Evolutionary conservation across 2,113 vertebrate species (phyloP), one percentile per base, ranked within the genome.

Genomic region (Octodon degus): DNA sequence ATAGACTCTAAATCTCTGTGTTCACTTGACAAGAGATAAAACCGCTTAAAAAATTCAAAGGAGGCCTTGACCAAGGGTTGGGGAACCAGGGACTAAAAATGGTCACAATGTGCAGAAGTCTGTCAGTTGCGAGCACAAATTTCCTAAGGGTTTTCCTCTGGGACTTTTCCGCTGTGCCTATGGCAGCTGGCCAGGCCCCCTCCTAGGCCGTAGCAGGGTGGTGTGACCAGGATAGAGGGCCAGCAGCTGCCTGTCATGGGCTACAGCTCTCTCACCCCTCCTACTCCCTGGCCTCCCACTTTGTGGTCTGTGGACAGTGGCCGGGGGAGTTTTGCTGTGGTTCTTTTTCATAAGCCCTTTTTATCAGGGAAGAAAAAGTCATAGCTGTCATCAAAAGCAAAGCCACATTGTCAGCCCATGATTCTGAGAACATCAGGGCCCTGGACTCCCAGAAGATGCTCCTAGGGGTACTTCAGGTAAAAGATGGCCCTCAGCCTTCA

Each of bases 11-110:
- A 87, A 83, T 84, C 50, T 24, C 74, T 40, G 19, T 55, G 32
- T 68, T 76, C 67, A 60, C 9, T 55, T 63, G 65, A 84, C 53
- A 58, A 90, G 82, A 95, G 79, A 77, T 9, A 85, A 32, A 65
- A 68, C 50, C 80, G 47, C 43, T 89, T 88, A 47, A 87, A 89
- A 68, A 96, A 93, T 68, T 90, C 80, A 89, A 84, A 95, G 81
- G 87, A 60, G 70, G 60, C 88, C 63, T 47, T 80, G 86, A 81
- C 32, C 70, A 82, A 67, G 32, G 62, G 63, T 50, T 47, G 37
- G 27, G 50, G 6, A 79, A 85, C 82, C 72, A 25, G 34, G 34
- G 72, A 94, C 94, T 93, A 63, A 89, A 86, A 91, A 82, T 47
- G 74, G 67, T 63, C 90, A 19, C 20, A 63, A 67, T 74, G 74